Evolutionary conservation across 2,797 vertebrate genomes (phyloP), one percentile per base, ranked within the genome.

Genomic region (Arnoldichthys spilopterus): DNA sequence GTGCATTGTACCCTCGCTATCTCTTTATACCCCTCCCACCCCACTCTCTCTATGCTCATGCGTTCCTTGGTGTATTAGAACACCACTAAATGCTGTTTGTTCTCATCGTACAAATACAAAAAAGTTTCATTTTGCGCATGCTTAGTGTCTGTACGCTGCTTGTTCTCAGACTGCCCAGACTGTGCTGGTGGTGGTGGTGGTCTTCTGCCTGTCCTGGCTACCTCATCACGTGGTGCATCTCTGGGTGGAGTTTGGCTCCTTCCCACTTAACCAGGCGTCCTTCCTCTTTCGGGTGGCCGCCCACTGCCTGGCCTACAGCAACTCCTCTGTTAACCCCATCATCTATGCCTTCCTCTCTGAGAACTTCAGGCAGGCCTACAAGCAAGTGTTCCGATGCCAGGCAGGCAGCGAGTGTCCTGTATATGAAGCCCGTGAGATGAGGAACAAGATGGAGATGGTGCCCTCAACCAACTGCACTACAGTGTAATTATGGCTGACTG

Each of bases 271-370:
- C 80, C 96, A 96, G 75, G 96, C 96, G 43, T 98, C 97, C 71
- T 99, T 98, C 74, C 86, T 96, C 88, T 91, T 99, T 75, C 93
- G 96, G 18, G 88, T 99, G 83, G 90, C 90, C 0, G 96, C 97
- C 0, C 97, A 99, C 89, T 98, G 97, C 90, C 92, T 99, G 91
- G 96, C 96, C 0, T 98, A 99, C 89, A 98, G 97, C 92, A 99
- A 99, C 87, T 99, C 97, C 3, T 99, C 97, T 0, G 95, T 98
- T 85, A 99, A 99, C 85, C 97, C 97, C 0, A 95, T 99, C 87
- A 98, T 99, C 87, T 99, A 99, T 0, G 97, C 95, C 0, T 99
- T 99, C 81, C 94, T 99, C 61, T 98, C 97, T 0, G 97, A 99
- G 89, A 99, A 98, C 90, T 99, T 99, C 91, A 91, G 97, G 81